Conservation (phyloP, 2,888 invertebrate genomes). For the Alentia gelatinosa region DNA sequence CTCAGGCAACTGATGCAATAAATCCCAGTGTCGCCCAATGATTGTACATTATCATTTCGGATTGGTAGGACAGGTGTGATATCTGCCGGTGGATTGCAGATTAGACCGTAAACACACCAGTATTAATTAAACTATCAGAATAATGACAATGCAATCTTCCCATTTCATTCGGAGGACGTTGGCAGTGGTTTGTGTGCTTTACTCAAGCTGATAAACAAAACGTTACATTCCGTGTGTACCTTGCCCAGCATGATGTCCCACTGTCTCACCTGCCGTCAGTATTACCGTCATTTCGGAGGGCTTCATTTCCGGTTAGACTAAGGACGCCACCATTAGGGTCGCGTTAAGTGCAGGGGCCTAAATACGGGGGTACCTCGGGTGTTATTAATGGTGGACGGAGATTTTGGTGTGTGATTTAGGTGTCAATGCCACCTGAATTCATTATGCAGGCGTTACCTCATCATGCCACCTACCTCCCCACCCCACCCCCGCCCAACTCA, state of each 20-base stretch:
- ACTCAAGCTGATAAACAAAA: neutral
- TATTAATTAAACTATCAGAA: neutral
- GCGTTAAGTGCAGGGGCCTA: neutral
- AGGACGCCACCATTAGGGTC: neutral
- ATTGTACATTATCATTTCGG: no score
- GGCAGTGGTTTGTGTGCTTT: neutral
- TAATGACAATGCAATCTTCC: neutral
- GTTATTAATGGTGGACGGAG: neutral
- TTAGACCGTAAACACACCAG: no score
- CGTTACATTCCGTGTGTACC: neutral
- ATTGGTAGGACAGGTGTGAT: no score
- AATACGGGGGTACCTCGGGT: neutral
- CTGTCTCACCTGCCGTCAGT: neutral
- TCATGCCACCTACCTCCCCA: neutral
- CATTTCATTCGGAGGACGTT: neutral
- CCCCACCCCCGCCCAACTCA: neutral
- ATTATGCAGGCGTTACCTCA: neutral
- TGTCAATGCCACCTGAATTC: neutral
- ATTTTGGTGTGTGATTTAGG: neutral
- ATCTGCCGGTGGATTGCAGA: no score
- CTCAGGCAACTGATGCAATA: no score
- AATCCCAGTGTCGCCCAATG: no score
- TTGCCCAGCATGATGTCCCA: neutral
- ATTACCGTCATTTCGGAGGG: neutral
- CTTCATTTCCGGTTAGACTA: constrained; percentile 1